Conservation (phyloP, 1,140 invertebrate genomes). For the Nephila pilipes region DNA sequence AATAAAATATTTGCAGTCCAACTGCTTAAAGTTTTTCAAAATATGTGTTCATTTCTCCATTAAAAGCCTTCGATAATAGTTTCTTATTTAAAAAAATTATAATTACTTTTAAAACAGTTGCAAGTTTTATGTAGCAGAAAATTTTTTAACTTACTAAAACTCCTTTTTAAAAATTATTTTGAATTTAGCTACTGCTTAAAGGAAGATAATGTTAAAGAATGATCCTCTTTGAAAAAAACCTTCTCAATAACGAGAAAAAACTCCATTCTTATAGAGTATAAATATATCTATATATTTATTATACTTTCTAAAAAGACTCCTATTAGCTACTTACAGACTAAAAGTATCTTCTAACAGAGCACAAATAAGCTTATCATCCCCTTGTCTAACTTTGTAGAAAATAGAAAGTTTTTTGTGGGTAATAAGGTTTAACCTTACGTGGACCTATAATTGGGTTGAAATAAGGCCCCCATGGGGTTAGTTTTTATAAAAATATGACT, state of each 20-base stretch:
- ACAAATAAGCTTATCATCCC: conserved; percentile 14
- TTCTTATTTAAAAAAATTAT: too few species aligned
- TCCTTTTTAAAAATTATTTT: neutral
- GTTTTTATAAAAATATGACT: conserved; percentile 15
- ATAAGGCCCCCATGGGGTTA: neutral
- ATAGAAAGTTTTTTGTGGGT: conserved; percentile 13
- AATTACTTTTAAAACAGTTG: too few species aligned
- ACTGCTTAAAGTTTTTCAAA: too few species aligned
- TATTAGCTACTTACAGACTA: conserved; percentile 49
- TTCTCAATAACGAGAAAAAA: neutral
- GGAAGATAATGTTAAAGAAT: neutral
- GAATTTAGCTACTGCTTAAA: neutral
- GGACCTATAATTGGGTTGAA: conserved; percentile 37
- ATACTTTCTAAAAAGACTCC: neutral
- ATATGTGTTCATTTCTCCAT: too few species aligned
- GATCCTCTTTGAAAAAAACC: neutral
- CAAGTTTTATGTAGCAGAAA: too few species aligned
- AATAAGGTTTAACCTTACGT: conserved; percentile 23
- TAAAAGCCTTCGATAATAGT: too few species aligned
- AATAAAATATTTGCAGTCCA: too few species aligned
- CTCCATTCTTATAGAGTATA: neutral
- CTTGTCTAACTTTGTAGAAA: neutral
- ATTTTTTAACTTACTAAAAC: neutral
- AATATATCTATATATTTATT: neutral
- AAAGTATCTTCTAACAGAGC: neutral